Base-by-base conservation (phyloP, 2,888 invertebrate species). In the Yponomeuta malinellus region DNA sequence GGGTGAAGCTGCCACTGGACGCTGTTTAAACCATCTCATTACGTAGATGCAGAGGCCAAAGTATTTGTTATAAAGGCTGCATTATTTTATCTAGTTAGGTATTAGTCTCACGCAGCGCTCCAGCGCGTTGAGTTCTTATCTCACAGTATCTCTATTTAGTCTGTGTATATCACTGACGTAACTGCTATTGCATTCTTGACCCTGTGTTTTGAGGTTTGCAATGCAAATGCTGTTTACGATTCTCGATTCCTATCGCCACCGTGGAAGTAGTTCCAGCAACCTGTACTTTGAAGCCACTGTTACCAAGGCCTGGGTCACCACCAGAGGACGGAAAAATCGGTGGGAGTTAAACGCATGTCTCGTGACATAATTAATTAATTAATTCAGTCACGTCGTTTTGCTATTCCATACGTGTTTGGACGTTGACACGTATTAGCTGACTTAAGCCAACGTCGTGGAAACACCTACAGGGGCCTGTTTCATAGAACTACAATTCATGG, bases 161-260 rank as follows among this genome's bases (percentile, higher is more conserved):
- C 23, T 23, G 23, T 23, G 23, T 23, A 23, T 23, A 23, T 23
- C 23, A 33, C 33, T 33, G 33, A 33, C 52, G 71, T 70, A 65
- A 69, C 52, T 71, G 72, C 75, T 74, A 75, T 73, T 78, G 74
- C 72, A 83, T 84, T 76, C 82, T 81, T 72, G 79, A 81, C 72
- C 85, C 86, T 76, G 73, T 59, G 37, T 48, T 10, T 52, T 68
- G 68, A 71, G 67, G 76, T 79, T 78, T 76, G 76, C 75, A 77
- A 76, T 79, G 77, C 76, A 76, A 79, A 79, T 78, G 48, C 71
- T 70, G 52, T 59, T 71, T 71, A 68, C 68, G 70, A 71, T 71
- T 48, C 52, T 59, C 52, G 12, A 15, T 15, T 15, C 5, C 52
- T 59, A 15, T 4, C 3, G 1, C 52, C 52, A 59, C 3, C 15